Percentiles rank a stretch among this genome's conserved stretches.
phyloP scores from a whole-genome alignment of 1,140 invertebrate genomes.

The Atta colombica region DNA sequence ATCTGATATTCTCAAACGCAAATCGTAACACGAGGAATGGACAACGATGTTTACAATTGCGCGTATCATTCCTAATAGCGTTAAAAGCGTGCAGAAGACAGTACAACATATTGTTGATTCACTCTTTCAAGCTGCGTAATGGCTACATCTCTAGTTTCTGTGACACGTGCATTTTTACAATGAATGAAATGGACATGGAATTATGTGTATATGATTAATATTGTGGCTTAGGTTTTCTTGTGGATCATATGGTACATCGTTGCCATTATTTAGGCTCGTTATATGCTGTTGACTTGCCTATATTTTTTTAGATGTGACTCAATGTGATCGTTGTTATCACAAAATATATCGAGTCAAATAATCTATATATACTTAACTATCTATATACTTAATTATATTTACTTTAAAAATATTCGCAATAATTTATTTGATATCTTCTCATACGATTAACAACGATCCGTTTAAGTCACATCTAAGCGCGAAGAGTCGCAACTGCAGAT shows the following conservation, averaged over 20 bases:
- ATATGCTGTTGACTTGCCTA: constrained; percentile 18
- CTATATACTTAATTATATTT: constrained; percentile 20
- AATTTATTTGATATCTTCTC: constrained; percentile 23
- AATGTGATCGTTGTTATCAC: constrained; percentile 19
- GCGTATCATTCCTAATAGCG: constrained; percentile 14
- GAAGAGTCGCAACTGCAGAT: constrained; percentile 28
- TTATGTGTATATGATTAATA: constrained; percentile 25
- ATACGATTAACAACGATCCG: constrained; percentile 9
- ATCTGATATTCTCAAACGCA: constrained; percentile 63
- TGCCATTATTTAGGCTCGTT: constrained; percentile 27
- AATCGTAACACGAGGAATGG: constrained; percentile 42
- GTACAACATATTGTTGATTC: constrained; percentile 47
- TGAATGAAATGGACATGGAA: constrained; percentile 10
- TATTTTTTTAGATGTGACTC: constrained; percentile 29
- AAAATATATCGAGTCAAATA: neutral
- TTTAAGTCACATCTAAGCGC: constrained; percentile 28
- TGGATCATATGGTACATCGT: constrained; percentile 30
- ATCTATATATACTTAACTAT: constrained; percentile 23
- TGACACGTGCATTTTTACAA: constrained; percentile 39
- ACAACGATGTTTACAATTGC: constrained; percentile 42
- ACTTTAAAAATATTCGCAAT: constrained; percentile 32
- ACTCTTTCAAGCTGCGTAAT: constrained; percentile 22
- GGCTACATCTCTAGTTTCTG: constrained; percentile 10
- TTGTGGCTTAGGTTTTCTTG: constrained; percentile 33
- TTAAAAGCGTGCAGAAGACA: constrained; percentile 50